These are phyloP conservation scores for Sylvia atricapilla DNA, from an alignment of 2,113 vertebrate genomes.

Conservation along the genomic window DNA sequence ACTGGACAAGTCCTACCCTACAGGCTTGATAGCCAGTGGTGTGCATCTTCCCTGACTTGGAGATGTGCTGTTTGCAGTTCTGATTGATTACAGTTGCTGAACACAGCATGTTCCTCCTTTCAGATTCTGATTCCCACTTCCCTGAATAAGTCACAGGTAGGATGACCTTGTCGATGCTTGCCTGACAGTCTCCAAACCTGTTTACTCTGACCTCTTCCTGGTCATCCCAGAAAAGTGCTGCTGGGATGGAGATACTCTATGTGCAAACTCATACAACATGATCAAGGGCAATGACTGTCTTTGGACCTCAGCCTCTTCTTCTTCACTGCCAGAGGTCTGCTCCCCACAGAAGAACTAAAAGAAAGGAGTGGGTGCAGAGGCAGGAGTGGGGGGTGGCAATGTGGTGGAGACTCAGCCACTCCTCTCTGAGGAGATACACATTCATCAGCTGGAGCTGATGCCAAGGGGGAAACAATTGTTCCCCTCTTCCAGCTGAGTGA, in stretches of 20 bases:
- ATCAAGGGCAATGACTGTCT: neutral
- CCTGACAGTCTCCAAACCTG: neutral
- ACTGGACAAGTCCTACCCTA: neutral
- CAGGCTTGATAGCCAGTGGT: neutral
- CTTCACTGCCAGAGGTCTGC: neutral
- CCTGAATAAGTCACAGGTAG: neutral
- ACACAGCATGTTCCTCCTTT: neutral
- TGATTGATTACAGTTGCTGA: neutral
- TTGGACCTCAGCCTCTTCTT: neutral
- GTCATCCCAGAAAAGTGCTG: neutral
- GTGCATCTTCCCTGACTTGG: neutral
- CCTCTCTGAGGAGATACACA: neutral
- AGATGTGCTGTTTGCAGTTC: accelerated
- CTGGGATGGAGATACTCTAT: neutral
- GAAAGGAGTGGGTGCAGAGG: neutral
- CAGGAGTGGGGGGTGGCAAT: neutral
- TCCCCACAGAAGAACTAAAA: neutral
- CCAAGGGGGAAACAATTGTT: neutral
- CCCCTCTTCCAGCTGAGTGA: neutral
- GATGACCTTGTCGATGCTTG: neutral
- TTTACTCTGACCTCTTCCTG: neutral
- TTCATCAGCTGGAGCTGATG: neutral
- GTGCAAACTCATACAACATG: neutral
- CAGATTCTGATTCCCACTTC: neutral
- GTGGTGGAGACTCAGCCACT: neutral